These are phyloP conservation scores for Gambelia wislizenii DNA, from an alignment of 2,797 vertebrate genomes.

Conservation along the genomic window DNA sequence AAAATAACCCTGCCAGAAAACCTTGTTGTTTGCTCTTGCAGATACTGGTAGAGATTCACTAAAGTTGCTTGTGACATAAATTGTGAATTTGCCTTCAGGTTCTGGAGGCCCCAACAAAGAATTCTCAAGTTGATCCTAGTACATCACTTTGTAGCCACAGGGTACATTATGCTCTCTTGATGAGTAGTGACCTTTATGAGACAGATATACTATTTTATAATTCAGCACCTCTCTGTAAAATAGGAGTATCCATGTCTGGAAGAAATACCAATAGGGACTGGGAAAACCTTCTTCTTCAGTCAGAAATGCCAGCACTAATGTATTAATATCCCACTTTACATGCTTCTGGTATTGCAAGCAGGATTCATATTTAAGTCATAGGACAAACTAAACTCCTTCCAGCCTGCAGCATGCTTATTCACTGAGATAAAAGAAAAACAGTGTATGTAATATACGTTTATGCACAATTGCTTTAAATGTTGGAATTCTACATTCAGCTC, in stretches of 20 bases:
- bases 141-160: neutral
- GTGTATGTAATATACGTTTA: neutral
- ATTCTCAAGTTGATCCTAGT: neutral
- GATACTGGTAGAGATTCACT: neutral
- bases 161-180: neutral
- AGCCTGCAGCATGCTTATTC: no score
- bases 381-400: neutral
- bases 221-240: neutral
- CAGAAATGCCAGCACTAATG: neutral
- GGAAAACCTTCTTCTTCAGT: neutral
- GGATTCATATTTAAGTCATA: neutral
- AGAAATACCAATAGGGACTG: neutral
- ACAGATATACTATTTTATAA: neutral
- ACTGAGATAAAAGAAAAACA: neutral
- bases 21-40: neutral
- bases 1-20: neutral
- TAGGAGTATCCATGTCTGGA: neutral
- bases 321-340: neutral
- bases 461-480: neutral
- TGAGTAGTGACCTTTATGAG: neutral
- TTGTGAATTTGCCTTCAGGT: neutral
- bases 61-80: neutral
- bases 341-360: neutral
- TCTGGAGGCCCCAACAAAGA: neutral
- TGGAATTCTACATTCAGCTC: neutral